Evolutionary conservation across 2,113 vertebrate genomes (phyloP).

Genomic region (Herpailurus yagouaroundi): DNA sequence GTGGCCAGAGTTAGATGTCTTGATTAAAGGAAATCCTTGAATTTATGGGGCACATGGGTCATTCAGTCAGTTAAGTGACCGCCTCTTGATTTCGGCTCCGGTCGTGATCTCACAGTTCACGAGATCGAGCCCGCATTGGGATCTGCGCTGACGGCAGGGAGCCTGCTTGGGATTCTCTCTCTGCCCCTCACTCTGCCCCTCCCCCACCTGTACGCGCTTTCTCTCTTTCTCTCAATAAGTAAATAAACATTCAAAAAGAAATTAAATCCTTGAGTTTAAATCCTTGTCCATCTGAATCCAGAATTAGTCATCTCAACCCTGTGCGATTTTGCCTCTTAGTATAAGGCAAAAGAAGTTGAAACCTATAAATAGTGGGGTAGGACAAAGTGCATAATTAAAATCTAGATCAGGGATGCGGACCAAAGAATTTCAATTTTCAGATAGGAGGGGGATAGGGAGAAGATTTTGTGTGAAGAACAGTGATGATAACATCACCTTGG

Average conservation of each 20-base stretch:
- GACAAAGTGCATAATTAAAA: not conserved
- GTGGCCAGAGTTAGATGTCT: not conserved
- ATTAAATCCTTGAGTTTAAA: not conserved
- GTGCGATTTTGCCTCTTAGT: not conserved
- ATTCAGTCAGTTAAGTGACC: no score
- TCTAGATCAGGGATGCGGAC: not conserved
- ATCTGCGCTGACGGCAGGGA: no score
- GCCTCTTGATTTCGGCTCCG: no score
- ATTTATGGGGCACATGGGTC: not conserved
- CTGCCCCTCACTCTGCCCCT: no score
- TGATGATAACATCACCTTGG: not conserved
- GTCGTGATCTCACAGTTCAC: no score
- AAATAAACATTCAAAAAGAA: not conserved
- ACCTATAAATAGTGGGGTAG: not conserved
- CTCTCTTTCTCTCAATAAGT: no score
- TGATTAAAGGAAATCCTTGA: not conserved
- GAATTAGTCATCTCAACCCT: not conserved
- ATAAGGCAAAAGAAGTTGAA: not conserved
- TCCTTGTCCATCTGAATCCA: not conserved
- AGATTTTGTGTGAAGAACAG: not conserved
- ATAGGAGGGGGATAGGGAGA: not conserved
- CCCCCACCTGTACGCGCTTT: no score
- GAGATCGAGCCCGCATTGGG: no score
- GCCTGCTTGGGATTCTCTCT: no score
- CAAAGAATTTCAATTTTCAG: not conserved